phyloP scores from a whole-genome alignment of 2,888 invertebrate genomes.

The Melanargia galathea region DNA sequence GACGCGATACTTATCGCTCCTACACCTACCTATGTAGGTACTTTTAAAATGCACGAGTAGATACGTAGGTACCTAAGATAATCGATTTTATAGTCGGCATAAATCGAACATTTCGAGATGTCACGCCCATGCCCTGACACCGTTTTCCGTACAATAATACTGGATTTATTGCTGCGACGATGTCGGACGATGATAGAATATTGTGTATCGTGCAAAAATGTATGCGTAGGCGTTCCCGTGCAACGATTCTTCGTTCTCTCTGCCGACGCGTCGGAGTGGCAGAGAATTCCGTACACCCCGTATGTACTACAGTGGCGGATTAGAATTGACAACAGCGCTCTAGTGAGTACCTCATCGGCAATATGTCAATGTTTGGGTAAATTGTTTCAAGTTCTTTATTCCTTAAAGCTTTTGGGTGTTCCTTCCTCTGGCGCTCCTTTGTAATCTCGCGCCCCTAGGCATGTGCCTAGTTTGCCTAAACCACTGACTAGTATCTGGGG shows the following conservation, averaged over 20 bases:
- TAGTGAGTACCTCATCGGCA: no score
- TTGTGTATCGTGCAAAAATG: conserved; percentile 60
- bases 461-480: no score
- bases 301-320: no score
- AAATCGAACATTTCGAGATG: conserved; percentile 56
- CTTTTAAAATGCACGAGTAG: conserved; percentile 25
- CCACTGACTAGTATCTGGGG: no score
- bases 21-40: not conserved
- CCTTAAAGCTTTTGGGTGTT: no score
- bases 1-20: no score
- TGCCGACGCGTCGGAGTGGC: conserved; percentile 23
- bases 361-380: no score
- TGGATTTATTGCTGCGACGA: conserved; percentile 64
- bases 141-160: conserved; percentile 55
- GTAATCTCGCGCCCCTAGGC: no score
- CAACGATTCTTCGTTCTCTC: conserved; percentile 55
- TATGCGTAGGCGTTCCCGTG: conserved; percentile 62
- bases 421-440: no score
- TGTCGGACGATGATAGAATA: conserved; percentile 55
- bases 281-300: not conserved
- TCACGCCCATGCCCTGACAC: conserved; percentile 55
- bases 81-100: conserved; percentile 44
- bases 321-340: no score
- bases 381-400: no score
- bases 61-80: no score